phyloP scores from a whole-genome alignment of 2,797 vertebrate genomes.

The Molossus molossus region DNA sequence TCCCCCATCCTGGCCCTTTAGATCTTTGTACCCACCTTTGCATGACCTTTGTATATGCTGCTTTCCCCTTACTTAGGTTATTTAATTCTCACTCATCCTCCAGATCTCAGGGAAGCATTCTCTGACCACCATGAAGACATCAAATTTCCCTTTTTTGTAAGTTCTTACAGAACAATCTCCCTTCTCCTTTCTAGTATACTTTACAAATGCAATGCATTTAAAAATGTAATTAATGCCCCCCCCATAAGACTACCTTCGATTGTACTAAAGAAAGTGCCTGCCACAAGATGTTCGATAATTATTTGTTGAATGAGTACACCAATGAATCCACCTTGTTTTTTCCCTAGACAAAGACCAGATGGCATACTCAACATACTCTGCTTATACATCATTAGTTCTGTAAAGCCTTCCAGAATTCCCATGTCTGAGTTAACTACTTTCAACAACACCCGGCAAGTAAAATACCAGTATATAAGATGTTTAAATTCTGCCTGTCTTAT shows the following conservation, averaged over 20 bases:
- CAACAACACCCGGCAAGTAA: constrained; percentile 21
- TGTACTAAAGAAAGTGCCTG: not conserved
- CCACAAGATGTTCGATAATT: constrained; percentile 10
- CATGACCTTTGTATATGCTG: not conserved
- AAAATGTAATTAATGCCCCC: constrained; percentile 23
- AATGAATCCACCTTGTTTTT: not conserved
- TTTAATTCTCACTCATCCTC: not conserved
- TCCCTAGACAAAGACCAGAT: constrained; percentile 46
- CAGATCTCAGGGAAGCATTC: not conserved
- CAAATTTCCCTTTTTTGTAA: constrained; percentile 17
- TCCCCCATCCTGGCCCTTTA: not conserved
- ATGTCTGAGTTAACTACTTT: constrained; percentile 52
- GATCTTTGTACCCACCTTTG: not conserved
- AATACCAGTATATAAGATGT: constrained; percentile 36
- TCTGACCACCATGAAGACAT: not conserved
- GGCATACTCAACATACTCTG: constrained; percentile 20
- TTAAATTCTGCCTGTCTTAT: constrained; percentile 54
- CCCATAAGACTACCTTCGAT: not conserved
- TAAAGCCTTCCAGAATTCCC: constrained; percentile 36
- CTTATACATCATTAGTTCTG: not conserved
- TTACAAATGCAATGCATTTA: not conserved
- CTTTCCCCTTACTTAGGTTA: not conserved
- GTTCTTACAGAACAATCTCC: not conserved
- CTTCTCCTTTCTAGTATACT: not conserved
- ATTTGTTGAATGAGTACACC: not conserved